phyloP scores from a whole-genome alignment of 2,113 vertebrate genomes.

The Dendrocopos noguchii region DNA sequence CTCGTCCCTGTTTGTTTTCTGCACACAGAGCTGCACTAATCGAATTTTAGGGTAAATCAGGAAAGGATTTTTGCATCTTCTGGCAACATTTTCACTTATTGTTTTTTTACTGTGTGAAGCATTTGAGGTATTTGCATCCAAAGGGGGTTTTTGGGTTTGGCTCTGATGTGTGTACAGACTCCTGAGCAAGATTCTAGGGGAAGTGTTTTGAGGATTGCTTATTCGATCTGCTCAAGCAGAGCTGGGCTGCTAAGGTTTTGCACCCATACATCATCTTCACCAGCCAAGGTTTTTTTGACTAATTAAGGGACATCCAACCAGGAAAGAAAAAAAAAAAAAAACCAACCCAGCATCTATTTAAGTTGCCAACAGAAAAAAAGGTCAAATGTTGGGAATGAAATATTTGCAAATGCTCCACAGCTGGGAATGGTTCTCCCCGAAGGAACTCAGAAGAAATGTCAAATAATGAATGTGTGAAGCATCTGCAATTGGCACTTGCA shows the following conservation, averaged over 20 bases:
- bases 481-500: background rate
- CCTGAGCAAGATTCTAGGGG: background rate
- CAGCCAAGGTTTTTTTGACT: background rate
- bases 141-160: background rate
- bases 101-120: background rate
- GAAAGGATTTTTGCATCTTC: background rate
- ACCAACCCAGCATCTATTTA: background rate
- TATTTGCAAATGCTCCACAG: background rate
- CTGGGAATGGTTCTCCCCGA: background rate
- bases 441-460: background rate
- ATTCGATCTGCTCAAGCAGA: background rate
- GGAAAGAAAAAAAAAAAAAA: background rate
- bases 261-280: background rate
- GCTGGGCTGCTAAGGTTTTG: background rate
- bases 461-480: background rate
- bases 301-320: background rate
- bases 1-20: background rate
- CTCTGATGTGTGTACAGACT: no score
- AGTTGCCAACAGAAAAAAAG: background rate
- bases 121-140: background rate
- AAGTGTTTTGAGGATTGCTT: background rate
- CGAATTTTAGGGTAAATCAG: background rate
- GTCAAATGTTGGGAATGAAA: background rate
- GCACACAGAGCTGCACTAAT: background rate
- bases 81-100: background rate